Evolutionary conservation across 2,113 vertebrate genomes (phyloP), one percentile per base, ranked within the genome.

Genomic region (Colossoma macropomum): DNA sequence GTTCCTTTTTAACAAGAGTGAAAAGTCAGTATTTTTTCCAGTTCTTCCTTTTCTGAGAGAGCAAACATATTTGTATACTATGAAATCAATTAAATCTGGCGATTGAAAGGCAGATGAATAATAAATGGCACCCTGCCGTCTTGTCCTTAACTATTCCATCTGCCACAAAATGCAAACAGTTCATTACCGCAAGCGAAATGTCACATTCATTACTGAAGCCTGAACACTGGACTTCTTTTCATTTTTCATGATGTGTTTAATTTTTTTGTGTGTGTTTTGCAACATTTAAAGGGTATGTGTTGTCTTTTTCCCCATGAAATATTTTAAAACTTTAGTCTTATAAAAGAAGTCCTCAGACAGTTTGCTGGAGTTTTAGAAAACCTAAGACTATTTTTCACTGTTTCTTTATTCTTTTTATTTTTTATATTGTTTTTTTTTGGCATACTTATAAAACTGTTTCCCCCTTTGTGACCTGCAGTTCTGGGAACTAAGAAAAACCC

Each of bases 61-160:
- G 27, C 74, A 83, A 45, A 60, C 65, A 48, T 50, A 70, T 70
- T 38, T 76, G 60, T 69, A 76, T n/a, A 77, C 77, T 25, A 70
- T 32, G 63, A 60, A 82, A 59, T 83, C 65, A 76, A 60, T 76
- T 70, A 56, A 30, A 45, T 30, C 32, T 0, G 10, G 34, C 45
- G 70, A 82, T 69, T 82, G 73, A 82, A 76, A 52, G 9, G 52
- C 32, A 17, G 65, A 77, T 83, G 81, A 83, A 83, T 83, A 71
- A 83, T 83, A 71, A 77, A 83, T 83, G 74, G 4, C 34, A 27
- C 63, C 81, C 65, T 54, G 8, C 30, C n/a, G 63, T 74, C 19
- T 45, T 12, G 63, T 52, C 25, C 38, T 77, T 54, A 82, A 63
- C 81, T 77, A 27, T 45, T 60, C 81, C 52, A 15, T 63, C 74